Percentiles rank a stretch among this genome's conserved stretches.
Evolutionary conservation across 2,888 invertebrate genomes (phyloP).

Genomic region (Notocelia uddmanniana): DNA sequence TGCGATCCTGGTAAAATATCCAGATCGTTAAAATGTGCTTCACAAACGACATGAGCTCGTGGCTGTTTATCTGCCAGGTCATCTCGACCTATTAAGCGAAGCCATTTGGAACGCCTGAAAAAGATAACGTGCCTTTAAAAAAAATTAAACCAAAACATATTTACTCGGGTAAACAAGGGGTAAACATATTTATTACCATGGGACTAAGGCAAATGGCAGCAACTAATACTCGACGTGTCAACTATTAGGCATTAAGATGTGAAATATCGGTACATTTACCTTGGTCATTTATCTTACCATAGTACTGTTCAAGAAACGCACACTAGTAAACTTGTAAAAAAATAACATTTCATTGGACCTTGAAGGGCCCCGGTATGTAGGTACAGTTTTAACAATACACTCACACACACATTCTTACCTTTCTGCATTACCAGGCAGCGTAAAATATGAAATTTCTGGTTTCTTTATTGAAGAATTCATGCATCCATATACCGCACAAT

Average conservation of each 20-base stretch:
- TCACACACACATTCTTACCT: constrained; percentile 7
- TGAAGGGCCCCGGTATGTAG: no score
- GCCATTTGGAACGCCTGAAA: constrained; percentile 46
- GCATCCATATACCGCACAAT: background rate
- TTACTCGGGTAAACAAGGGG: no score
- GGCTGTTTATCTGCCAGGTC: constrained; percentile 41
- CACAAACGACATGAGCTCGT: constrained; percentile 43
- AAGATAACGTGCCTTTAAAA: background rate
- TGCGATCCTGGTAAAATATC: constrained; percentile 31
- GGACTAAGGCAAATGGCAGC: no score
- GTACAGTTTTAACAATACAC: background rate
- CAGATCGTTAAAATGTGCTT: constrained; percentile 43
- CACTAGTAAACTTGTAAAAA: no score
- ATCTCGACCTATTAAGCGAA: constrained; percentile 44
- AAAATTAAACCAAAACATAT: no score
- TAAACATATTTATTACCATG: no score
- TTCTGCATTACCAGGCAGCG: background rate
- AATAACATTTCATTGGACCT: no score
- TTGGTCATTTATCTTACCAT: no score
- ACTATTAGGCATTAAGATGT: no score
- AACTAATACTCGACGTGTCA: no score
- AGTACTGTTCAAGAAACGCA: no score
- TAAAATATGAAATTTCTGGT: background rate
- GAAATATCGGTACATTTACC: no score
- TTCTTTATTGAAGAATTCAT: background rate